Base-by-base conservation (phyloP, 2,888 invertebrate genomes). In the Pseudococcus longispinus region DNA sequence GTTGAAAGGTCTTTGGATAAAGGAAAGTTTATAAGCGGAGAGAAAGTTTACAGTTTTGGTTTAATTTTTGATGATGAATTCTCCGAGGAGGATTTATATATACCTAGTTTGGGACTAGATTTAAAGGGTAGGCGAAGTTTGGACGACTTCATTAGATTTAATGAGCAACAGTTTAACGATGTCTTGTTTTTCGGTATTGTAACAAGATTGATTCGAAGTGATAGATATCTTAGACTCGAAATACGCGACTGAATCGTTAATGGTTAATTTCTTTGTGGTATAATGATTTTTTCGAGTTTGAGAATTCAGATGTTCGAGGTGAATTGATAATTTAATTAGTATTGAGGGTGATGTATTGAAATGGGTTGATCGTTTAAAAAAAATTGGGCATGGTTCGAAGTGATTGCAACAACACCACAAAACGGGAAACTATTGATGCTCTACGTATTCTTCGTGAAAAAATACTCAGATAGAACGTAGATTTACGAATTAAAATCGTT, bases 121-220 rank as follows among this genome's bases (percentile, higher is more conserved):
- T 55, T 55, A 55, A 55, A 55, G 60, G 5, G 9, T 8, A 23
- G 23, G 23, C 11, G 23, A 60, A 60, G 20, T 60, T 20, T 20
- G 13, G 60, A 23, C 15, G 60, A 60, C 60, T 60, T 60, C 60
- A 60, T 60, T 23, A 23, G 23, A 60, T 60, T 60, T 60, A 60
- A 60, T 60, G 60, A 60, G 60, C 60, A 60, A 60, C 60, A 60
- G 60, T 23, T 60, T 60, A 60, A 60, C 23, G 60, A 60, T 60
- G 60, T 60, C 60, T 60, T 60, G 60, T 60, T 60, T 23, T 60
- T 60, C 60, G 23, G 20, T 23, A 55, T n/a, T 6, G 15, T 1
- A 20, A 55, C 55, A 55, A 55, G 55, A 55, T 55, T 55, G 55
- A 55, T 55, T 55, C 55, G 55, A 55, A 55, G n/a, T n/a, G 55